These are phyloP conservation scores for Xiphorhynchus elegans DNA, from an alignment of 2,113 vertebrate genomes.

Conservation along the genomic window DNA sequence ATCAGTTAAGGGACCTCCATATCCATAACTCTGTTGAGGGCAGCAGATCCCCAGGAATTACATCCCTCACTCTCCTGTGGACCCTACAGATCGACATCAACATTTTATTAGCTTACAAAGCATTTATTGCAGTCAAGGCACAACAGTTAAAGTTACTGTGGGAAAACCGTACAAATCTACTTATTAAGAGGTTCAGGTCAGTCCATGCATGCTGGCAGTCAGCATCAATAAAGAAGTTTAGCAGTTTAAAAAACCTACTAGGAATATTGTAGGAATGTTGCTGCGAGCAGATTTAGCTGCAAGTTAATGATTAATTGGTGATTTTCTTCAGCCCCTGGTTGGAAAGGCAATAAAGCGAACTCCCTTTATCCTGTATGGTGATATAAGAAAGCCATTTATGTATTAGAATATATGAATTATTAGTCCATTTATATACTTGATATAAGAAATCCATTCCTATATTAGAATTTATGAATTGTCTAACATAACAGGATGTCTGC, in stretches of 20 bases:
- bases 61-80: slow-evolving; percentile 69
- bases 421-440: too few relatives aligned
- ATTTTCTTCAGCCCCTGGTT: background rate
- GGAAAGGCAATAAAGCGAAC: background rate
- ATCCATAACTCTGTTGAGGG: slow-evolving; percentile 76
- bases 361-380: background rate
- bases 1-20: slow-evolving; percentile 59
- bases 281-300: background rate
- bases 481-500: too few relatives aligned
- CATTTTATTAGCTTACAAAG: background rate
- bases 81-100: slow-evolving; percentile 67
- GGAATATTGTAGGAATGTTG: background rate
- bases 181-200: background rate
- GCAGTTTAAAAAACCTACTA: background rate
- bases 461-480: too few relatives aligned
- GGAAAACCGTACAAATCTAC: background rate
- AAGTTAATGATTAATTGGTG: background rate
- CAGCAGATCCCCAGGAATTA: slow-evolving; percentile 73
- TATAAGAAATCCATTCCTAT: too few relatives aligned
- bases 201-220: background rate
- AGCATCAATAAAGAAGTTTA: background rate
- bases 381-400: too few relatives aligned
- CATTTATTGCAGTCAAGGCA: background rate
- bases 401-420: too few relatives aligned
- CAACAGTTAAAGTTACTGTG: too few relatives aligned